Evolutionary conservation across 2,888 invertebrate genomes (phyloP).

Genomic region (Eilema depressum): DNA sequence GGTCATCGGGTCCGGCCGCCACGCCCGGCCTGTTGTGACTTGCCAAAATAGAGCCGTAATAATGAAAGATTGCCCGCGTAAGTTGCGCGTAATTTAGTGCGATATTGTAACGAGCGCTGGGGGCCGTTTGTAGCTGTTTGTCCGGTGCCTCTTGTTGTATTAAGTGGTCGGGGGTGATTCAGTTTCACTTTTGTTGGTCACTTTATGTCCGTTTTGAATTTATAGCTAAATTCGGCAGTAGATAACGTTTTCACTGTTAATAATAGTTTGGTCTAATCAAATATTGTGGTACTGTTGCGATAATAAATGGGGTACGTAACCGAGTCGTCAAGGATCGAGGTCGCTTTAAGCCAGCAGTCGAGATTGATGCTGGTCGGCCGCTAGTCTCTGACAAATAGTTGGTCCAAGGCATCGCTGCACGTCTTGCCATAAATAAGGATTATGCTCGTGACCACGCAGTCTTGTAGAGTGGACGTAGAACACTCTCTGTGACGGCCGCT

Average conservation of each 20-base stretch:
- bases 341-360: conserved; percentile 68
- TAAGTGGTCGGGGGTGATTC: conserved; percentile 72
- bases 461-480: conserved; percentile 76
- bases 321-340: conserved; percentile 62
- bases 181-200: conserved; percentile 82
- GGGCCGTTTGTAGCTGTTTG: conserved; percentile 70
- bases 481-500: conserved; percentile 66
- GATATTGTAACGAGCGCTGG: conserved; percentile 73
- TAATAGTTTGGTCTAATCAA: conserved; percentile 59
- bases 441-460: conserved; percentile 80
- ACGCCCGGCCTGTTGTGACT: conserved; percentile 83
- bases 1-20: conserved; percentile 74
- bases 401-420: conserved; percentile 81
- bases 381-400: conserved; percentile 81
- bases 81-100: conserved; percentile 81
- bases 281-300: conserved; percentile 58
- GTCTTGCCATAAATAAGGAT: conserved; percentile 87
- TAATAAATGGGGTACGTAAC: conserved; percentile 59
- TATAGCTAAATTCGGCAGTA: conserved; percentile 67
- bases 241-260: conserved; percentile 69
- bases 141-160: conserved; percentile 69
- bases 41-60: conserved; percentile 85
- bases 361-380: conserved; percentile 80
- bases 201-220: conserved; percentile 72
- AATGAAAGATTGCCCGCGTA: conserved; percentile 83